Evolutionary conservation across 2,113 vertebrate species (phyloP), one percentile per base, ranked within the genome.

Genomic region (Nyctibius bracteatus): DNA sequence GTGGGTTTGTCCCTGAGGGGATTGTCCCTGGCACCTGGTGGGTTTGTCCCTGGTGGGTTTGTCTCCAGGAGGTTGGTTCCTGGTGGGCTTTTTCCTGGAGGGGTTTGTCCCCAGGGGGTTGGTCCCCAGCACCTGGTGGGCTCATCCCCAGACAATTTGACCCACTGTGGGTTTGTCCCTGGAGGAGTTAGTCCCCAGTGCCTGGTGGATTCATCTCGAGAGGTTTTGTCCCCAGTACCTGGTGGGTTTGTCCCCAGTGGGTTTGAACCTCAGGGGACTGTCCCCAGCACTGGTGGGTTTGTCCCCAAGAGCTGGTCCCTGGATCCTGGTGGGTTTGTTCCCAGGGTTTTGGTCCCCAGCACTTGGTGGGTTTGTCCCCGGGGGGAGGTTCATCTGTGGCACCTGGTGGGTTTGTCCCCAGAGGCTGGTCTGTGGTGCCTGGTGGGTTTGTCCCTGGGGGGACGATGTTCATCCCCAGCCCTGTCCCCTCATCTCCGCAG

Each of bases 401-500:
- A 20, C 46, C 46, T 9, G 14, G 27, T 8, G 20, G 20, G 10
- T 4, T 17, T 46, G 37, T 37, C n/a, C 37, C 52, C 13, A 20
- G 47, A 14, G 14, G 9, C 12, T 62, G 14, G 8, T 54, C 12
- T 5, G 25, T 18, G 3, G 14, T 4, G 41, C 22, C 68, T 7
- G 49, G 5, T 35, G 33, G 44, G 15, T 39, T 43, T 37, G 22
- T 12, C 31, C 24, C 28, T n/a, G 30, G 52, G n/a, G 21, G 24
- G 49, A 14, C n/a, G 51, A 13, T 47, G n/a, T 23, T 21, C 21
- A 11, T 51, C 35, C 21, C 67, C 81, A 61, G 58, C 6, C 0
- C 70, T 0, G 4, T 59, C 58, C 44, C 44, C 59, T 81, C 14
- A 3, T 25, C 58, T 71, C 43, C 14, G 25, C 95, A 99, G 99